Evolutionary conservation across 2,797 vertebrate genomes (phyloP).

Genomic region (Brachymystax lenok): DNA sequence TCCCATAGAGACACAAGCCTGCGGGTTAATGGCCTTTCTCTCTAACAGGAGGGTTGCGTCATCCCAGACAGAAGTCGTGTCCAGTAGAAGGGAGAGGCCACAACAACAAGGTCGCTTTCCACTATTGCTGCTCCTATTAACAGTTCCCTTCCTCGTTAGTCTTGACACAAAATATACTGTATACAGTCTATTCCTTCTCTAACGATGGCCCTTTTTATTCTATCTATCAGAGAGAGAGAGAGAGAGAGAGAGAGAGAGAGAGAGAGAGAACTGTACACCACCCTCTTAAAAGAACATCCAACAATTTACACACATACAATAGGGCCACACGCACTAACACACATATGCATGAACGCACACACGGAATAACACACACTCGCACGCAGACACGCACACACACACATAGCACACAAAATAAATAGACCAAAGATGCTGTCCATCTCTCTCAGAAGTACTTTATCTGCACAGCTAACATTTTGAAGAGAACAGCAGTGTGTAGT

Average conservation of each 20-base stretch:
- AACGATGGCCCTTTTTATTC: background rate
- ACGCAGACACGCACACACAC: background rate
- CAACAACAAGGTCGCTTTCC: too few species aligned
- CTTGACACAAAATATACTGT: too few species aligned
- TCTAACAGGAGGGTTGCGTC: conserved; percentile 10
- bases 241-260: background rate
- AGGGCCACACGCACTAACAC: background rate
- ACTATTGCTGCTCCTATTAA: too few species aligned
- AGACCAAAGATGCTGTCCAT: background rate
- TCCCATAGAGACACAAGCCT: conserved; percentile 48
- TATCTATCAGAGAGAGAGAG: background rate
- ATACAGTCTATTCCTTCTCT: background rate
- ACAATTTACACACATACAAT: background rate
- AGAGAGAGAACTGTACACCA: background rate
- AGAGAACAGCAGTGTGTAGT: background rate
- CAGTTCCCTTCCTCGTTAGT: too few species aligned
- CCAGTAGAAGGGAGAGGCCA: background rate
- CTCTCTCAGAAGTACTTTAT: background rate
- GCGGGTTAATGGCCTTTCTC: conserved; percentile 51
- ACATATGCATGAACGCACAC: background rate
- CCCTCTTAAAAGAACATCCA: background rate
- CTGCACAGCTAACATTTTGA: background rate
- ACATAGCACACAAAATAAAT: background rate
- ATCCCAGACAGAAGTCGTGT: conserved; percentile 7
- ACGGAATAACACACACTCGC: background rate